Percentiles rank a stretch among this genome's conserved stretches.
phyloP scores from a whole-genome alignment of 2,113 vertebrate species.

The Muntiacus reevesi region DNA sequence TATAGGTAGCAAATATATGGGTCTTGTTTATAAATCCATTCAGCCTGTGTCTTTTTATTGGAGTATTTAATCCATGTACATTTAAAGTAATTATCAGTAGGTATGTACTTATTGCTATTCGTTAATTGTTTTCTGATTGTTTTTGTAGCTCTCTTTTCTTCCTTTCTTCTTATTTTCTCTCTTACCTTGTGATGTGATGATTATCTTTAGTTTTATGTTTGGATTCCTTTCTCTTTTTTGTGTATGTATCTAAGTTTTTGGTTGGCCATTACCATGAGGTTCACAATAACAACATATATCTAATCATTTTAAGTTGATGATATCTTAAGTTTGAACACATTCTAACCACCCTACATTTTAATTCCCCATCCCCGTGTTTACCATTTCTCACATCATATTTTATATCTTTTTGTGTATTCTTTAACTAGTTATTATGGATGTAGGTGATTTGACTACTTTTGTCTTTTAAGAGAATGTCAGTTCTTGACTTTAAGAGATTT shows the following conservation, averaged over 20 bases:
- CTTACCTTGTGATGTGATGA: not conserved
- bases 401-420: not conserved
- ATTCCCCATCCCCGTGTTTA: not conserved
- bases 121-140: not conserved
- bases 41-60: not conserved
- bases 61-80: not conserved
- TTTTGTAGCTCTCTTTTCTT: not conserved
- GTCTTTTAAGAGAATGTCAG: not conserved
- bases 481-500: not conserved
- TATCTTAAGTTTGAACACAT: not conserved
- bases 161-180: not conserved
- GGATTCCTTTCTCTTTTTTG: not conserved
- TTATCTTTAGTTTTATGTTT: not conserved
- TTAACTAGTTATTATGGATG: not conserved
- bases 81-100: not conserved
- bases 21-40: not conserved
- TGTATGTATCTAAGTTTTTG: not conserved
- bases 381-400: not conserved
- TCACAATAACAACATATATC: not conserved
- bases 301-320: not conserved
- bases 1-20: not conserved
- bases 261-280: not conserved
- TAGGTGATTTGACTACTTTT: not conserved
- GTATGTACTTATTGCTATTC: not conserved
- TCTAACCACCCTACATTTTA: not conserved